These are phyloP conservation scores for Meganola albula DNA, from an alignment of 2,888 invertebrate species.

Conservation along the genomic window DNA sequence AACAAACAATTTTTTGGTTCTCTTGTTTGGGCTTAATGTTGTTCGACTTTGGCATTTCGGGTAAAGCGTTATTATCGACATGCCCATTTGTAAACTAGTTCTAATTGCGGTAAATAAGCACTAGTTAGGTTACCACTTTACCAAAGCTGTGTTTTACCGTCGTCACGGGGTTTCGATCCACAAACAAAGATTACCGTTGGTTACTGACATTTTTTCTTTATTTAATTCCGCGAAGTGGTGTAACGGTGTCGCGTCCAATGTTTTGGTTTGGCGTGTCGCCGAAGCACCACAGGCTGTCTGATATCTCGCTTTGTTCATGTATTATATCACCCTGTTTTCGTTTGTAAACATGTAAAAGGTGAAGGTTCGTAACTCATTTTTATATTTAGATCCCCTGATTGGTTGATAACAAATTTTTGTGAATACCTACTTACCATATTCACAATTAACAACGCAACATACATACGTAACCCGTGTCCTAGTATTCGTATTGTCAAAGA, in stretches of 20 bases:
- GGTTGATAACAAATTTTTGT: background rate
- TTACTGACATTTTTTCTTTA: conserved; percentile 57
- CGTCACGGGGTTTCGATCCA: conserved; percentile 48
- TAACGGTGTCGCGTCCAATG: conserved; percentile 72
- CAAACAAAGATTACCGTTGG: conserved; percentile 70
- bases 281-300: conserved; percentile 25
- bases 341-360: conserved; percentile 20
- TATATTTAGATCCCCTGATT: background rate
- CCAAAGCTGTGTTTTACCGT: conserved; percentile 44
- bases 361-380: too few species aligned
- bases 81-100: conserved; percentile 34
- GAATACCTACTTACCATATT: background rate
- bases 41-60: too few species aligned
- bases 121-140: conserved; percentile 35
- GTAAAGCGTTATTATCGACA: conserved; percentile 18
- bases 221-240: conserved; percentile 70
- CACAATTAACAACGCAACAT: background rate
- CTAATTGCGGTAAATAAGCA: conserved; percentile 49
- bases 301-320: conserved; percentile 5
- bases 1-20: too few species aligned
- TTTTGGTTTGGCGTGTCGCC: conserved; percentile 59
- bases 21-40: too few species aligned
- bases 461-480: too few species aligned
- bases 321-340: conserved; percentile 35
- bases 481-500: too few species aligned